Base-by-base conservation (phyloP, 2,888 invertebrate species). In the Sminthurides aquaticus region DNA sequence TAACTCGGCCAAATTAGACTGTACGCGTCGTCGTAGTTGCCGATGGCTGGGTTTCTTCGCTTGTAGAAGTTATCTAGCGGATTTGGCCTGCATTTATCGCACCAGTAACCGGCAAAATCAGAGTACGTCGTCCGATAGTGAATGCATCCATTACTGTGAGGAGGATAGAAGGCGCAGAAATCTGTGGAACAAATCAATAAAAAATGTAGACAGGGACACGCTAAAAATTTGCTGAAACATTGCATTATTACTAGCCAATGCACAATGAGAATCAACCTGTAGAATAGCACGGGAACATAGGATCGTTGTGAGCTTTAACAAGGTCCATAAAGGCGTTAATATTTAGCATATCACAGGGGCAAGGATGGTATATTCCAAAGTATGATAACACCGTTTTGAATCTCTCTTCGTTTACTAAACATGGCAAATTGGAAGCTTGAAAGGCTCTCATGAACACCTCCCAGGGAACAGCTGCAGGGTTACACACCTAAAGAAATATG, bases 71-170 rank as follows among this genome's bases (percentile, higher is more conserved):
- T 67, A 64, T 68, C 70, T 2, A 59, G 26, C 3, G 72, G 70
- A 11, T 54, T 28, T 29, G 60, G 52, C 1, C 68, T 26, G 48
- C 70, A 71, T 15, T 61, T 63, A 2, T 61, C 52, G 43, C 74
- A 74, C 70, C 70, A 67, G 57, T 70, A 70, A 15, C 68, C 49
- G 0, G 70, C 65, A 55, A 67, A 66, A 57, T 72, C 72, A 2
- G 70, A 68, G 57, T 74, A 74, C 1, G 71, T 71, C 11, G 74
- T 74, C 15, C 74, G 72, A 49, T 70, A 71, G 61, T 74, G 74
- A 5, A 66, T 66, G n/a, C 18, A 24, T 26, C 29, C 28, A 20
- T 52, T 52, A 18, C 15, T 52, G 55, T 71, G 71, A 0, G 71
- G 72, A 48, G 67, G 48, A 60, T 71, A 71, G 62, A 66, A 72